Base-by-base conservation (phyloP, 1,140 invertebrate genomes). In the Calosoma granatense region DNA sequence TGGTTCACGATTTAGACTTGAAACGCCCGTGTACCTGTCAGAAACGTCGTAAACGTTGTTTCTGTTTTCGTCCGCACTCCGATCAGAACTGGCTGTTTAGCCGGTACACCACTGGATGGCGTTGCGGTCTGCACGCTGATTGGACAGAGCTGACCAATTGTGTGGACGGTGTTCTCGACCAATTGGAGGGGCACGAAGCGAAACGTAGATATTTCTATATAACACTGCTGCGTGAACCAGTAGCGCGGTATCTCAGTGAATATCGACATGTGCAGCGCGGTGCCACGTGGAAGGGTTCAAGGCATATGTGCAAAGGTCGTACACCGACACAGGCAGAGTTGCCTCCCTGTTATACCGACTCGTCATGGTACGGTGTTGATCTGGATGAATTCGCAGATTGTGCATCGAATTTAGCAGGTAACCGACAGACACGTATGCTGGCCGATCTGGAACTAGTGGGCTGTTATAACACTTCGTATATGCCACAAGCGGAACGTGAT, bases 31-130 rank as follows among this genome's bases (percentile, higher is more conserved):
- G 88, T 69, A 85, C 86, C 66, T 94, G 92, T 77, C 88, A 91
- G 69, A 23, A 66, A 14, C 81, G 86, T 59, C 80, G 83, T 56
- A 95, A 94, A 74, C 81, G 90, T 59, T 97, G 93, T 74, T 90
- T 92, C 72, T 96, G 93, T 78, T 91, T 92, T 74, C 81, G 91
- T 66, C 91, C 91, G 56, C 87, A 89, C 77, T 82, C 86, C 67
- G 86, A 90, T 72, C 87, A 94, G 78, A 87, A 88, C 75, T 99
- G 97, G 97, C 79, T 99, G 51, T 98, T 99, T 75, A 97, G 94
- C 69, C 82, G 97, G 65, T 98, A 97, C 75, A 97, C 95, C 4
- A 97, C 94, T 15, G 97, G 97, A 52, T 99, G 97, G 97, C 92
- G 92, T 67, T 99, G 97, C 78, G 96, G 97, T 53, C 76, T 99